Percentiles rank a stretch among this genome's conserved stretches.
Conservation (phyloP, 2,797 vertebrate genomes). For the Sarcoramphus papa region DNA sequence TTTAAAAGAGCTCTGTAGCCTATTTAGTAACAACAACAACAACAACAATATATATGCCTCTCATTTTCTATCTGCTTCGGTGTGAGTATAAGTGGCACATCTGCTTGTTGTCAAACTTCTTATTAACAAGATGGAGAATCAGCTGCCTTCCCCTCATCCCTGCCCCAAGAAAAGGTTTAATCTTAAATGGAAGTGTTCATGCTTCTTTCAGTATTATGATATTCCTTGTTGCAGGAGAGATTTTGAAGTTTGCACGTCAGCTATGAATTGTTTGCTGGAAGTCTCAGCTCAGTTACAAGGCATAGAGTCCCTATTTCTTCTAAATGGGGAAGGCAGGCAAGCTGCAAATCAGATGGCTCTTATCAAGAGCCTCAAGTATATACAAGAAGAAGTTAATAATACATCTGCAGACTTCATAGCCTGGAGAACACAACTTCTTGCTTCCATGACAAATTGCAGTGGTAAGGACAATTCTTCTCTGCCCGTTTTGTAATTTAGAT, state of each 20-base stretch:
- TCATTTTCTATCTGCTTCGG: background rate
- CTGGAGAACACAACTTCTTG: constrained; percentile 85
- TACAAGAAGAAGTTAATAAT: constrained; percentile 79
- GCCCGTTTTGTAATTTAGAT: background rate
- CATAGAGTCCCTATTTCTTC: constrained; percentile 83
- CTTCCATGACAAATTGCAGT: constrained; percentile 50
- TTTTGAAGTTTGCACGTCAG: constrained; percentile 80
- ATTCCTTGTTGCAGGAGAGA: constrained; percentile 79
- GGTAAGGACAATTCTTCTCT: constrained; percentile 56
- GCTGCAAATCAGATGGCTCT: constrained; percentile 72
- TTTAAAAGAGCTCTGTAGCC: background rate
- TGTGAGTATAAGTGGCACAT: background rate
- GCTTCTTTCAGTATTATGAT: background rate
- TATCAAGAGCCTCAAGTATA: constrained; percentile 78
- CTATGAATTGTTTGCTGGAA: constrained; percentile 76
- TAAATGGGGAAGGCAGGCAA: constrained; percentile 43
- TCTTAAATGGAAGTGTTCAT: background rate
- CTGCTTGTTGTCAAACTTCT: background rate
- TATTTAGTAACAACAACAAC: background rate
- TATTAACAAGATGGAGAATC: background rate
- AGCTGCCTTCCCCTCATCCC: background rate
- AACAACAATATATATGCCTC: background rate
- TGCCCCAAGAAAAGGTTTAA: background rate
- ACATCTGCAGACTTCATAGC: constrained; percentile 79
- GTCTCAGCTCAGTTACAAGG: constrained; percentile 77